Base-by-base conservation (phyloP, 1,140 invertebrate genomes). In the Daktulosphaira vitifoliae region DNA sequence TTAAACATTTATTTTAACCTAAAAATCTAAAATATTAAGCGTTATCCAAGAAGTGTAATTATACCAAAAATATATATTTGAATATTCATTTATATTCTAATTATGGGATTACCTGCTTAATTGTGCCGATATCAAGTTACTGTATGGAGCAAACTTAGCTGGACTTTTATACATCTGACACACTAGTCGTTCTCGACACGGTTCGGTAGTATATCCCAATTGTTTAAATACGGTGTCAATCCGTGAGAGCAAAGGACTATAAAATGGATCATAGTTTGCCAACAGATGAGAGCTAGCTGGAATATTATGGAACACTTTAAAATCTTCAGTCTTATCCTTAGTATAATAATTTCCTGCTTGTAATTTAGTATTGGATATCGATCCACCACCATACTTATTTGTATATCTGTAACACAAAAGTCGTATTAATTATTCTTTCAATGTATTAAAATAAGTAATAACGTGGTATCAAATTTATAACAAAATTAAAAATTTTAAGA, bases 181-280 rank as follows among this genome's bases (percentile, higher is more conserved):
- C 3, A 92, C 86, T 1, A 87, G 79, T 70, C 87, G 82, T 70
- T 90, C 87, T n/a, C 87, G 75, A 70, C 88, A 91, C 0, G 78
- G 77, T 72, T 90, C 88, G 2, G 78, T 81, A 16, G 79, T 75
- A 67, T 80, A 69, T 62, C 87, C 87, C 0, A 90, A 76, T 69
- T 89, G 83, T 16, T 83, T 84, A 71, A 90, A 91, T 5, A 92
- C 86, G 0, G 86, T 84, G 70, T 91, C 89, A 33, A 92, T 77
- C 6, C 88, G 76, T 0, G 87, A 90, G 2, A 92, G 73, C 13
- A 92, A 71, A 0, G 89, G 89, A 66, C 86, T 89, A 73, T 90
- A 92, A 75, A 90, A 90, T 1, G 88, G 88, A 74, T 90, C 88
- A 73, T 89, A 91, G 74, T 88, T 88, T 46, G 87, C 88, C 23